Base-by-base conservation (phyloP, 2,797 vertebrate species). In the Pangasius larnaudii region DNA sequence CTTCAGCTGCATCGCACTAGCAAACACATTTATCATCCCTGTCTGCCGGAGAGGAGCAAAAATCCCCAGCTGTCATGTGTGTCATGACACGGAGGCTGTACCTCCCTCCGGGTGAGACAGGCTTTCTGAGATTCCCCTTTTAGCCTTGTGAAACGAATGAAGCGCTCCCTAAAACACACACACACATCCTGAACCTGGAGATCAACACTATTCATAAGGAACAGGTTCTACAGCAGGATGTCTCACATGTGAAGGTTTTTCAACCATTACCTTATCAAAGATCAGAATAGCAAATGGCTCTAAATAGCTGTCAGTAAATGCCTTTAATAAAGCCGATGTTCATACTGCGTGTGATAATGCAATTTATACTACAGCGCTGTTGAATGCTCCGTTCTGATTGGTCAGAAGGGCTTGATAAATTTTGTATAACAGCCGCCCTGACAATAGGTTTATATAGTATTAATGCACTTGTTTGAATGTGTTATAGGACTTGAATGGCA, bases 11-110 rank as follows among this genome's bases (percentile, higher is more conserved):
- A 78, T 33, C 16, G 24, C n/a, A 56, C 78, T 59, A 84, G 88
- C 85, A 84, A 86, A 86, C 79, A 86, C 88, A 89, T 89, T 84
- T 74, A 89, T 89, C 85, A 89, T 86, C 80, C 46, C 79, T 77
- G 88, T 75, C 88, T 86, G 78, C 63, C 30, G 30, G 59, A 65
- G 59, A 86, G 80, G 51, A 77, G 53, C 71, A 77, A 65, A 78
- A 89, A 67, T 39, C 85, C 81, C 85, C 84, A 69, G 88, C 88
- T 89, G 88, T 89, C 88, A 71, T 83, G 85, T 89, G 72, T 89
- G 79, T 89, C 85, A 69, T 59, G 85, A 86, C 85, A 86, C 36
- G 22, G 79, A 83, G 85, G 79, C 81, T 83, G 49, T 56, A 51
- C 59, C 2, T 77, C 49, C 63, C 59, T 86, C 79, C 2, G 51